These are phyloP conservation scores for Sinhomidia bicolor DNA, from an alignment of 2,888 invertebrate species.

Conservation along the genomic window DNA sequence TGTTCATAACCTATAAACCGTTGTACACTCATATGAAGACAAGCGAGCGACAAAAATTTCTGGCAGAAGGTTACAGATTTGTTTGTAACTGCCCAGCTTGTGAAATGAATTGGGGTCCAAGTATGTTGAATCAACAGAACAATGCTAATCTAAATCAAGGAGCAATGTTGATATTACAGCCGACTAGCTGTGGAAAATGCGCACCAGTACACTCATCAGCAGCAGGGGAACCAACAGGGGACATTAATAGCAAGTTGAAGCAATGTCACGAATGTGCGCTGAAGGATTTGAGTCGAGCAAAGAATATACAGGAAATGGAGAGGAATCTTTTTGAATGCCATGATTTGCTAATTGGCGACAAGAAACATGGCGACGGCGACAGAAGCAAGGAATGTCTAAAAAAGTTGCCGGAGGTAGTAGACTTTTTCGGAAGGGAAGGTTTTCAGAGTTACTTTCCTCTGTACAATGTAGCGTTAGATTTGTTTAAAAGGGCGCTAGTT, in stretches of 20 bases:
- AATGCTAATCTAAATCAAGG: background rate
- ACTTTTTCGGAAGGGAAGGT: conserved; percentile 47
- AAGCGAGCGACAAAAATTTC: conserved; percentile 62
- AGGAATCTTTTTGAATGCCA: conserved; percentile 64
- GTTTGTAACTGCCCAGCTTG: conserved; percentile 76
- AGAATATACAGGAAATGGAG: conserved; percentile 54
- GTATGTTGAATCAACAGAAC: background rate
- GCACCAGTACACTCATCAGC: too few relatives aligned
- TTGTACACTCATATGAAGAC: conserved; percentile 67
- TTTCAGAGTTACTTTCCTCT: conserved; percentile 67
- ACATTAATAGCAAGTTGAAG: background rate
- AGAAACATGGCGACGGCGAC: background rate
- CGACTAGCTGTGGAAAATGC: conserved; percentile 46
- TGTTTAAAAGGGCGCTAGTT: conserved; percentile 73
- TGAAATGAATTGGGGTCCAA: conserved; percentile 62
- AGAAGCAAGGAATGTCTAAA: background rate
- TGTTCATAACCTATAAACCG: conserved; percentile 78
- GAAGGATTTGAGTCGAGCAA: conserved; percentile 39
- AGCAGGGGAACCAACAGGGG: too few relatives aligned
- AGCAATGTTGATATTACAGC: conserved; percentile 11
- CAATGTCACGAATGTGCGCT: conserved; percentile 54
- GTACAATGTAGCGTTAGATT: conserved; percentile 71
- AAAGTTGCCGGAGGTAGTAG: conserved; percentile 56
- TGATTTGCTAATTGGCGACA: conserved; percentile 51
- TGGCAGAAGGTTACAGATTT: conserved; percentile 76